Conservation (phyloP, 2,888 invertebrate genomes). For the Rhodophaea formosa region DNA sequence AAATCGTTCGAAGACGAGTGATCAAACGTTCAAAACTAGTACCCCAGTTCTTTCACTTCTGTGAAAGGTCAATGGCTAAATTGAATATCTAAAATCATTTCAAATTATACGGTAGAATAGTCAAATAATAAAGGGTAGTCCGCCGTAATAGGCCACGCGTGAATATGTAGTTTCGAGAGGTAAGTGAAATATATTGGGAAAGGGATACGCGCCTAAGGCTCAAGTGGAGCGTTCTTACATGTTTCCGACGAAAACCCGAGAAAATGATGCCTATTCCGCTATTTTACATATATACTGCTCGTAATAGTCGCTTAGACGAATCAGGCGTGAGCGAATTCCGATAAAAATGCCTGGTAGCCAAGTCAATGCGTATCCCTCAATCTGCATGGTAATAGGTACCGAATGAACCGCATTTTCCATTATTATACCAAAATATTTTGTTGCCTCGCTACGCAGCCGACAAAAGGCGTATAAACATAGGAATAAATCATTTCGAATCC, state of each 20-base stretch:
- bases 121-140: neutral
- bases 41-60: too few relatives aligned
- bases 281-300: constrained; percentile 51
- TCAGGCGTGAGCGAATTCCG: constrained; percentile 52
- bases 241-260: neutral
- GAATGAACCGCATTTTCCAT: constrained; percentile 25
- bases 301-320: constrained; percentile 51
- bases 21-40: too few relatives aligned
- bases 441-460: constrained; percentile 22
- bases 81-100: too few relatives aligned
- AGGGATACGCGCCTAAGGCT: constrained; percentile 10
- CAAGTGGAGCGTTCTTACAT: constrained; percentile 3
- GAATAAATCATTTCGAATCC: constrained; percentile 24
- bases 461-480: constrained; percentile 24
- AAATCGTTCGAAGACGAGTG: too few relatives aligned
- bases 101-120: too few relatives aligned
- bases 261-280: constrained; percentile 15
- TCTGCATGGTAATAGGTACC: constrained; percentile 39
- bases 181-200: constrained; percentile 13
- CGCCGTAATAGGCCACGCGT: neutral
- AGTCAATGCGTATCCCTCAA: constrained; percentile 43
- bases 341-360: constrained; percentile 46
- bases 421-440: constrained; percentile 34
- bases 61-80: too few relatives aligned
- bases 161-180: constrained; percentile 10